These are phyloP conservation scores for Muraenolepis orangiensis DNA, from an alignment of 2,797 vertebrate species.

Conservation along the genomic window DNA sequence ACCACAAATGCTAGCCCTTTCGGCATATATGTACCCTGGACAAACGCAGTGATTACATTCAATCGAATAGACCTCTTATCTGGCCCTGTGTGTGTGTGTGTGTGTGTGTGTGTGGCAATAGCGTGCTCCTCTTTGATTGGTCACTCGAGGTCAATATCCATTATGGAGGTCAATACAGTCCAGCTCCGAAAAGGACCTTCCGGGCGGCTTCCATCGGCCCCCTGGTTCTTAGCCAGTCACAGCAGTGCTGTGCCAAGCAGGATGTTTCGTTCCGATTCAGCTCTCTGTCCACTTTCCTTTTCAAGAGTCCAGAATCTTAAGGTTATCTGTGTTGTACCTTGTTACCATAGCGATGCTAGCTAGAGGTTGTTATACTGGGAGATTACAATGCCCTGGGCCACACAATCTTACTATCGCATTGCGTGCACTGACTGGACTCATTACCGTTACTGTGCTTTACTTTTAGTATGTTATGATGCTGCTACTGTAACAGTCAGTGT, in stretches of 20 bases:
- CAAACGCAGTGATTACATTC: not conserved
- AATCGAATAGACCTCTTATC: not conserved
- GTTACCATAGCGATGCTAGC: too few relatives aligned
- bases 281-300: not conserved
- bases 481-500: too few relatives aligned
- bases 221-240: not conserved
- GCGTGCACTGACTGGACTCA: too few relatives aligned
- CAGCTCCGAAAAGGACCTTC: constrained; percentile 3
- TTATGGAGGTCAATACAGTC: constrained; percentile 19
- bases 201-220: constrained; percentile 20
- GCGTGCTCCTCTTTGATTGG: constrained; percentile 20
- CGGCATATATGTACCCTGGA: not conserved
- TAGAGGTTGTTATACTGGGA: too few relatives aligned
- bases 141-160: constrained; percentile 28
- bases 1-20: constrained; percentile 33
- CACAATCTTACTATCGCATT: not conserved
- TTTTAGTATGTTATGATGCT: too few relatives aligned
- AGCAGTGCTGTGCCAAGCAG: not conserved
- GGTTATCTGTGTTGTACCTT: not conserved
- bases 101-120: not conserved
- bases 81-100: too few relatives aligned
- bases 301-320: too few relatives aligned
- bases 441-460: too few relatives aligned
- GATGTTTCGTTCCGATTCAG: not conserved
- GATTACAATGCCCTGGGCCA: too few relatives aligned